These are phyloP conservation scores for Atopsyche davidsoni DNA, from an alignment of 1,140 invertebrate species.

Conservation along the genomic window DNA sequence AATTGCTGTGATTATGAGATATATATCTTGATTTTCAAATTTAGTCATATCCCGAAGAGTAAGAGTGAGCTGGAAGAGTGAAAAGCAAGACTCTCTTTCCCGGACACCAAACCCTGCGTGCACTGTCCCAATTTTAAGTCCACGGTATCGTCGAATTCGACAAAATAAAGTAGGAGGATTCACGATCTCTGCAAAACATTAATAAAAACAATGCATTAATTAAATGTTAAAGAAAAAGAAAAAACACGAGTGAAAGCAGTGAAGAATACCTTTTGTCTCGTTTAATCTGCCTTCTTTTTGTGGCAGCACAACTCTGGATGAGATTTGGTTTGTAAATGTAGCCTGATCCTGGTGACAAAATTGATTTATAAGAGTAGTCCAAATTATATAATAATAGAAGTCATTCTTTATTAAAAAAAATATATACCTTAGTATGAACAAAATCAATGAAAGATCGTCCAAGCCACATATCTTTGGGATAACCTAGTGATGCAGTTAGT, in stretches of 20 bases:
- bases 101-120: constrained; percentile 55
- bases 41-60: constrained; percentile 58
- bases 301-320: constrained; percentile 47
- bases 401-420: not conserved
- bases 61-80: constrained; percentile 68
- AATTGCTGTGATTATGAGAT: constrained; percentile 65
- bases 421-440: constrained; percentile 68
- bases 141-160: constrained; percentile 44
- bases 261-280: constrained; percentile 12
- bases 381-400: not conserved
- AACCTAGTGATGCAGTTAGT: constrained; percentile 66
- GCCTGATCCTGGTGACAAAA: constrained; percentile 58
- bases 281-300: constrained; percentile 42
- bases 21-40: constrained; percentile 49
- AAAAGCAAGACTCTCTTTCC: constrained; percentile 55
- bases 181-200: not conserved
- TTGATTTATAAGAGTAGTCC: not conserved
- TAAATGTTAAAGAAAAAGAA: not conserved
- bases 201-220: constrained; percentile 7
- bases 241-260: not conserved
- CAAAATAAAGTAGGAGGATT: constrained; percentile 36
- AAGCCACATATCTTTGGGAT: constrained; percentile 77
- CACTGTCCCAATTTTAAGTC: constrained; percentile 42
- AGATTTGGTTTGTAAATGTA: constrained; percentile 50
- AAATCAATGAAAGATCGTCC: constrained; percentile 82